A percentile compares a stretch with the other conserved stretches of the same genome.
phyloP scores from a whole-genome alignment of 2,888 invertebrate genomes.

The Coelogynopora nodosa region DNA sequence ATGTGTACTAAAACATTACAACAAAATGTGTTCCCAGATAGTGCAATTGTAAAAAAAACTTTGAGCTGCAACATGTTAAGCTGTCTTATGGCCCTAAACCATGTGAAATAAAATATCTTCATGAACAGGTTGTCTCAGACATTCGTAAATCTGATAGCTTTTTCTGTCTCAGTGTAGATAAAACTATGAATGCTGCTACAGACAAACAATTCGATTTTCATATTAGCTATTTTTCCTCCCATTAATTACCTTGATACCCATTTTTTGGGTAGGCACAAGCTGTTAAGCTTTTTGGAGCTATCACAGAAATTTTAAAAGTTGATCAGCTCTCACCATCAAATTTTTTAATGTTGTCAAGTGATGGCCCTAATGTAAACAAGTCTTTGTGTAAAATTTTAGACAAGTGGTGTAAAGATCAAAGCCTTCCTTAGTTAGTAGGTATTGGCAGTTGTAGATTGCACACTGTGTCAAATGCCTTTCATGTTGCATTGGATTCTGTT shows the following conservation, averaged over 20 bases:
- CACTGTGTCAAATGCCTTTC: neutral
- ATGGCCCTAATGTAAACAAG: neutral
- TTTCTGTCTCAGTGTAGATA: neutral
- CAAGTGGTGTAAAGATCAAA: neutral
- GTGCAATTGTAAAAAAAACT: too few relatives aligned
- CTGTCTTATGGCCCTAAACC: too few relatives aligned
- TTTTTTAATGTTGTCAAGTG: neutral
- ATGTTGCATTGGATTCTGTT: neutral
- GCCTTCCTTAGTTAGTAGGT: neutral
- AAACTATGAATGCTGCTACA: neutral
- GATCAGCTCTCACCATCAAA: too few relatives aligned
- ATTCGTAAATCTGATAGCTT: neutral
- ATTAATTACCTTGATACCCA: neutral
- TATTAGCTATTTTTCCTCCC: neutral
- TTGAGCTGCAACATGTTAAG: too few relatives aligned
- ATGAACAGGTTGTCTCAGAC: neutral
- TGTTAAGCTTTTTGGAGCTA: neutral
- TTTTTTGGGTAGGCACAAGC: neutral
- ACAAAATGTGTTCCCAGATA: too few relatives aligned
- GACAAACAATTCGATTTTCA: neutral
- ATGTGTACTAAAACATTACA: too few relatives aligned
- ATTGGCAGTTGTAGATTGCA: neutral
- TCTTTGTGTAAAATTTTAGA: neutral
- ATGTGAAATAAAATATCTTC: too few relatives aligned
- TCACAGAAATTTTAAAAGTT: neutral